These are phyloP conservation scores for Nannospalax galili DNA, from an alignment of 2,113 vertebrate genomes.

Conservation along the genomic window DNA sequence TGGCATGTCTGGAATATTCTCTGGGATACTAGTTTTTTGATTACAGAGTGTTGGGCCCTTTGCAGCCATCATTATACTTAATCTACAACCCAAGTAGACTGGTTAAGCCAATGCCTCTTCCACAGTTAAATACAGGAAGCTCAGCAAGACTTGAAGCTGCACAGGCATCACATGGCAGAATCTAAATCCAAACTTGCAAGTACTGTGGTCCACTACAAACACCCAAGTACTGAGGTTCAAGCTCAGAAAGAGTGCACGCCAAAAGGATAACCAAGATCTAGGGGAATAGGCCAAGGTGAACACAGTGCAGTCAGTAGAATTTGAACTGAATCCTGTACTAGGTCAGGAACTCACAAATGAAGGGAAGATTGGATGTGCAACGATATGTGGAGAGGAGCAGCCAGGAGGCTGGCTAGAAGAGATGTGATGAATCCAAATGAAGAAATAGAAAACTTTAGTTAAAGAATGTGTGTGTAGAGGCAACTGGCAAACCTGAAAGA, in stretches of 20 bases:
- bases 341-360: background rate
- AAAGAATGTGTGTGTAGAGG: background rate
- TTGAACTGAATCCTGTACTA: background rate
- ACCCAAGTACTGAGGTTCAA: background rate
- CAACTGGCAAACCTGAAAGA: background rate
- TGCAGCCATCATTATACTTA: background rate
- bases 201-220: background rate
- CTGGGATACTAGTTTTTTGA: background rate
- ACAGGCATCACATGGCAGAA: background rate
- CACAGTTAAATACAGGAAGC: background rate
- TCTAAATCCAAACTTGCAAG: background rate
- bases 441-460: background rate
- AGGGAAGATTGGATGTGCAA: background rate
- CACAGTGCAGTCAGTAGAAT: background rate
- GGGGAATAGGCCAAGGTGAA: background rate
- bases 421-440: background rate
- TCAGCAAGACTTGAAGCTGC: background rate
- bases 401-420: background rate
- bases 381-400: background rate
- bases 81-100: background rate
- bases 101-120: background rate
- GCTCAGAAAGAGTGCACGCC: background rate
- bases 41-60: background rate
- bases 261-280: background rate
- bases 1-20: background rate